phyloP scores from a whole-genome alignment of 1,140 invertebrate species.

The Paralvinella palmiformis region DNA sequence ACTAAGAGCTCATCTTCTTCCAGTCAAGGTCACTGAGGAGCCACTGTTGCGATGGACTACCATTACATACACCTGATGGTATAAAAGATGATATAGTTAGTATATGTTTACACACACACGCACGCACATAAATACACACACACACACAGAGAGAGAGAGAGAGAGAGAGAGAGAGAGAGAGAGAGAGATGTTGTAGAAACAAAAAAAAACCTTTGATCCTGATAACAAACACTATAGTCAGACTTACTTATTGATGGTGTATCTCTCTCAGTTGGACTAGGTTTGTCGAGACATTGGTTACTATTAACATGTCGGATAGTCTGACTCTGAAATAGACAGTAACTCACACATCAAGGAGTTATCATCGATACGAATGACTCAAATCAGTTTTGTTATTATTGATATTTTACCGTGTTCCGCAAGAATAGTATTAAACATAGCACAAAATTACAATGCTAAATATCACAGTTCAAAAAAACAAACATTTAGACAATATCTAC shows the following conservation, averaged over 20 bases:
- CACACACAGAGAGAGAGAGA: conserved; percentile 23
- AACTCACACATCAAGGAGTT: not conserved
- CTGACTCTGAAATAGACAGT: conserved; percentile 37
- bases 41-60: conserved; percentile 30
- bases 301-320: conserved; percentile 40
- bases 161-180: conserved; percentile 8
- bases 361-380: conserved; percentile 11
- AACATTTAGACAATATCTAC: not conserved
- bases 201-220: not conserved
- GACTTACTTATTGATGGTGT: conserved; percentile 35
- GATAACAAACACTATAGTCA: not conserved
- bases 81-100: not conserved
- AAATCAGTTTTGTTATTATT: conserved; percentile 1
- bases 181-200: not conserved
- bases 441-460: not conserved
- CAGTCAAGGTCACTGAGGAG: conserved; percentile 37
- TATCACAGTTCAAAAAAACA: not conserved
- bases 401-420: not conserved
- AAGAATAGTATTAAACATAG: not conserved
- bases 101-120: not conserved
- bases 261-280: conserved; percentile 32
- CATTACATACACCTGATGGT: conserved; percentile 25
- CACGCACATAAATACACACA: conserved; percentile 5
- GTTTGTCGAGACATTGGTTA: conserved; percentile 42
- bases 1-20: too few relatives aligned